Evolutionary conservation across 2,888 invertebrate genomes (phyloP), one percentile per base, ranked within the genome.

Genomic region (Dysmachus trigonus): DNA sequence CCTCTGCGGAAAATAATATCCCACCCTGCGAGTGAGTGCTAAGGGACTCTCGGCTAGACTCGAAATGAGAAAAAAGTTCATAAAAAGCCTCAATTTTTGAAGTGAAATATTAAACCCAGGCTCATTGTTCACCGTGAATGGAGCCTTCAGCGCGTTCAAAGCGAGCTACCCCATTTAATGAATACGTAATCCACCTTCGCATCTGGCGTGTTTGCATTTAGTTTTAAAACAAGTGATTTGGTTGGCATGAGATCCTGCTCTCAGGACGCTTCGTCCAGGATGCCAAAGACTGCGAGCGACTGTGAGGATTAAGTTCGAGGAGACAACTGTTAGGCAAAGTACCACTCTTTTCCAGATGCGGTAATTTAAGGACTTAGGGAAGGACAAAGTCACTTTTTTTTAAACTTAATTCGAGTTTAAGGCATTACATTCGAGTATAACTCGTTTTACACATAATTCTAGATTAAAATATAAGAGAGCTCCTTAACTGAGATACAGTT

Each of bases 141-240:
- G 38, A 73, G 79, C 81, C 74, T 47, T 77, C 85, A 76, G 79
- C 81, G 31, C 31, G 81, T 83, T 87, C 86, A 87, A 84, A 87
- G 87, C 87, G 84, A 86, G 84, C 86, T 83, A 87, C 87, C 87
- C 87, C 87, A 73, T 87, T 85, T 86, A 85, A 87, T 87, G 87
- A 87, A 87, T 87, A 86, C 87, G 72, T 87, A 86, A 87, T 87
- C 87, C 86, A 86, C 87, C 87, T 87, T 86, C 84, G 86, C 85
- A 85, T 86, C 87, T 85, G 87, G 81, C 82, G 71, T 87, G 87
- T 86, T 87, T 87, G 86, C 86, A 74, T 85, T 86, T 86, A 84
- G 87, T 84, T 83, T 83, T 87, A 86, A 62, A 82, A 53, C 72
- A 83, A 83, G 81, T 81, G 81, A 72, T 79, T 86, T 86, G 38